Evolutionary conservation across 2,888 invertebrate genomes (phyloP), one percentile per base, ranked within the genome.

Genomic region (Pristionchus fissidentatus): DNA sequence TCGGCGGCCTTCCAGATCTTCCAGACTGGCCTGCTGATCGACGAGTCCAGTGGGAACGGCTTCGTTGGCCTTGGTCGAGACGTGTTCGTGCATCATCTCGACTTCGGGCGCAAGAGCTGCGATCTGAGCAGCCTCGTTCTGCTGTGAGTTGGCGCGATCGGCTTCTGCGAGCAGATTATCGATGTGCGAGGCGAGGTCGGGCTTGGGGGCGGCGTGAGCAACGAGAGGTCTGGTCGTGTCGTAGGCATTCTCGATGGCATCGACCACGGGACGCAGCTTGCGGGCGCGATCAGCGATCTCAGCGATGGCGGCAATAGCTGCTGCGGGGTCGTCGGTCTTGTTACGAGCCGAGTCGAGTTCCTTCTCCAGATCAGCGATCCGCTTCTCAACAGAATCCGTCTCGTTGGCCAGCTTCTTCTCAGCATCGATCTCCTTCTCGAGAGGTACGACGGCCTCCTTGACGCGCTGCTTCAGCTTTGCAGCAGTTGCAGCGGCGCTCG

Each of bases 1-100:
- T 60, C 86, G 86, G 60, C 84, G 78, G 49, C 84, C 84, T 83
- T 85, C 87, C 55, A 86, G 81, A 80, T 87, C 86, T 84, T 88
- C 88, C 66, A 88, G 77, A 38, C 80, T 75, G 79, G 85, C 52
- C 73, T 87, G 85, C 78, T 88, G 88, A 35, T 88, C 87, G 70
- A 84, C 85, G n/a, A 86, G 84, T 46, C 84, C 81, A 35, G 82
- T 75, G 52, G 86, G 86, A 52, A 86, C 43, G 7, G 75, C 75
- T 75, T 75, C 75, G 32, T 75, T 29, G 41, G 75, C 75, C 75
- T 46, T 75, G 41, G 75, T 46, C n/a, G 32, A 41, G 29, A 75
- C 32, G 41, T 87, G 86, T 82, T 84, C 81, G 70, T 85, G 84
- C 60, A 88, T 84, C 49, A 84, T 83, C 82, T 86, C 80, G 70